phyloP scores from a whole-genome alignment of 1,140 invertebrate genomes.

The Euglossa dilemma region DNA sequence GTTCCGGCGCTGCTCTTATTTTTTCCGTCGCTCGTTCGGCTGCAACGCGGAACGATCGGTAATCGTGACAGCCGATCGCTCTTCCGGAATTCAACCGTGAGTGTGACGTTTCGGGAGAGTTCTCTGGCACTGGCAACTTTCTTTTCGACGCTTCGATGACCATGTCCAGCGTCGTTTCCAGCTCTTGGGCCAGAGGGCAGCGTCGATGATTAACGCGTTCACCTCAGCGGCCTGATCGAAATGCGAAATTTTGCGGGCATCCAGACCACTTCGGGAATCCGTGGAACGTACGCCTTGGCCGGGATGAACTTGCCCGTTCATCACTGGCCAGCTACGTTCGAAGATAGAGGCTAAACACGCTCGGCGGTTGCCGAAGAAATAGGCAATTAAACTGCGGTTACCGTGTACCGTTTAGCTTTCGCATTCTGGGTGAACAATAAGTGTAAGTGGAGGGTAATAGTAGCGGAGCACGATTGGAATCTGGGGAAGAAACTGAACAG shows the following conservation, averaged over 20 bases:
- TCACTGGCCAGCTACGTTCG: slow-evolving; percentile 32
- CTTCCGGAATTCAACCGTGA: slow-evolving; percentile 59
- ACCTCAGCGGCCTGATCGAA: slow-evolving; percentile 48
- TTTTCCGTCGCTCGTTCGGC: slow-evolving; percentile 53
- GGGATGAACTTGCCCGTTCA: slow-evolving; percentile 57
- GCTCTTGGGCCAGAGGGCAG: slow-evolving; percentile 26
- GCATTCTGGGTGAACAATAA: neutral
- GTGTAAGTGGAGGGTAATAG: neutral
- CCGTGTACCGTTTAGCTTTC: fast-evolving
- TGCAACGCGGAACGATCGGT: slow-evolving; percentile 59
- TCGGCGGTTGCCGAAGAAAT: slow-evolving; percentile 41
- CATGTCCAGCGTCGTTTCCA: slow-evolving; percentile 2
- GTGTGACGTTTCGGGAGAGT: slow-evolving; percentile 53
- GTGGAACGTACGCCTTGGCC: slow-evolving; percentile 47
- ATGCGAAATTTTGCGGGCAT: slow-evolving; percentile 58
- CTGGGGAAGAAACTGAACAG: no score
- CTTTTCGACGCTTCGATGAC: slow-evolving; percentile 5
- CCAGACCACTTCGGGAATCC: slow-evolving; percentile 52
- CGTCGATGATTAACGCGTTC: no score
- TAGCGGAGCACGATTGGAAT: neutral
- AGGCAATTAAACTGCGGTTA: slow-evolving; percentile 49
- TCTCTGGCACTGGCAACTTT: neutral
- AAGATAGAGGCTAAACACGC: slow-evolving; percentile 6
- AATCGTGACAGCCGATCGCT: slow-evolving; percentile 67
- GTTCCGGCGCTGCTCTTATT: slow-evolving; percentile 40